Base-by-base conservation (phyloP, 2,797 vertebrate species). In the Phalanger gymnotis region DNA sequence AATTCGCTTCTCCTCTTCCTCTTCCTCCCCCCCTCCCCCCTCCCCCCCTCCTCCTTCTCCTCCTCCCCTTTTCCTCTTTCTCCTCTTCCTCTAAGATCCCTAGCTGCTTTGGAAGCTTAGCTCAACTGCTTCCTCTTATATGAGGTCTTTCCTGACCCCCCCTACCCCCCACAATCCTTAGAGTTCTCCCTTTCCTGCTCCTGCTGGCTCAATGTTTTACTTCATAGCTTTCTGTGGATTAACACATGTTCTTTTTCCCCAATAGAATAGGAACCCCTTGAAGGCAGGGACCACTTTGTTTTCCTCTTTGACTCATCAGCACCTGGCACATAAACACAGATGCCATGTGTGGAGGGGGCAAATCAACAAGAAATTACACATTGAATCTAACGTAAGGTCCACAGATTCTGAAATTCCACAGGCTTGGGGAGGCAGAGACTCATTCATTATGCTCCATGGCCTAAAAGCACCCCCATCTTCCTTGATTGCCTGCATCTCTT, bases 401-500 rank as follows among this genome's bases (percentile, higher is more conserved):
- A 47, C 22, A 87, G 40, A 87, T 10, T 40, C 40, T 27, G 19
- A 87, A 47, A 81, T 47, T 27, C 7, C 19, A 25, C 25, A 47
- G 10, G 73, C 22, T 87, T 27, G 73, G 91, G 47, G 90, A 6
- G 54, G 93, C 58, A 91, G 96, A 96, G 92, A 40, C 6, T 81
- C 34, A 19, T 73, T 73, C 66, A 47, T 81, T 25, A 81, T 40
- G n/a, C 0, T 19, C 19, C n/a, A 25, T 10, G 66, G 66, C 92
- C 34, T 92, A 57, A 58, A 66, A 81, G 93, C 96, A 94, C 53
- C 91, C 52, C 16, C 58, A 92, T 95, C 92, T 92, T 96, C 92
- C 95, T 91, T 96, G 94, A 96, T 56, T 56, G 81, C 89, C 91
- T 52, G 31, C 93, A 95, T 55, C 90, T 91, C 91, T 91, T 53